These are phyloP conservation scores for Caloenas nicobarica DNA, from an alignment of 2,113 vertebrate genomes.

Conservation along the genomic window DNA sequence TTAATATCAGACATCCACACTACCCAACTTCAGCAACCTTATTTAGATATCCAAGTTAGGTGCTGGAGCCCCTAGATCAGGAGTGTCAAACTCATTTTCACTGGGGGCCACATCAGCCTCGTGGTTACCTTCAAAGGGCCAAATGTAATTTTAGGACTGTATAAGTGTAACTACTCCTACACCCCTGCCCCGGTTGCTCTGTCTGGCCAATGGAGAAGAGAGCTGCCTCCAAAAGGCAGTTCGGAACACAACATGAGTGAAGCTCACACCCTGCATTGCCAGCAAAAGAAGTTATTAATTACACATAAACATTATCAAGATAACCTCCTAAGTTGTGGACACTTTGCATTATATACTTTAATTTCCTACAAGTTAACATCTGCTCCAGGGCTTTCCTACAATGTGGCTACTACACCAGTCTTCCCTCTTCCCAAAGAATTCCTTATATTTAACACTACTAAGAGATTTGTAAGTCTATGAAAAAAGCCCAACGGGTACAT, in stretches of 20 bases:
- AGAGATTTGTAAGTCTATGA: not conserved
- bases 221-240: not conserved
- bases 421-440: not conserved
- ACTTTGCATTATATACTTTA: not conserved
- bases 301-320: not conserved
- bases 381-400: not conserved
- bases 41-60: not conserved
- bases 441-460: not conserved
- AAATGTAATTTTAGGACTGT: too few species aligned
- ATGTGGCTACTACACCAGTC: not conserved
- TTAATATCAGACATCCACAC: not conserved
- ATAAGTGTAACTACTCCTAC: too few species aligned
- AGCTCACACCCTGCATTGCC: not conserved
- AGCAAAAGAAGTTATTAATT: not conserved
- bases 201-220: not conserved
- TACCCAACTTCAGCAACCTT: not conserved
- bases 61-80: not conserved
- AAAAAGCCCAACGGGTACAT: not conserved
- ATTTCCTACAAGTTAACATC: not conserved
- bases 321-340: not conserved
- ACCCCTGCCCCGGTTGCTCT: not conserved
- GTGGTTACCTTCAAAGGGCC: too few species aligned
- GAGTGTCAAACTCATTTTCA: too few species aligned
- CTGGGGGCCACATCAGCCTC: too few species aligned
- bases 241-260: not conserved